phyloP scores from a whole-genome alignment of 2,113 vertebrate genomes.

The Apistogramma diplotaenia region DNA sequence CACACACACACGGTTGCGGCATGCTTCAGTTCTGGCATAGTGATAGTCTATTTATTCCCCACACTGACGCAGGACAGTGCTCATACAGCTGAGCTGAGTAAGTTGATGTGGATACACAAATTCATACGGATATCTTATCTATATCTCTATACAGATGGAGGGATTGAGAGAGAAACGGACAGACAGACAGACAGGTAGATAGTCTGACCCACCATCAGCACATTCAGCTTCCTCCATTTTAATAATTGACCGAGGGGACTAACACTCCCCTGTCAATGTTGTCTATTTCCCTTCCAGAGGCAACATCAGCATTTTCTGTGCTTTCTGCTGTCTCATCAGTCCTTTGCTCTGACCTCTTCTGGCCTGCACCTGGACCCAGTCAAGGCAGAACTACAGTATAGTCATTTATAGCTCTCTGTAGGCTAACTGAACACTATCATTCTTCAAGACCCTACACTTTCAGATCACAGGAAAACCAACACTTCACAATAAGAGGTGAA shows the following conservation, averaged over 20 bases:
- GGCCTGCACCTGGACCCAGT: conserved; percentile 28
- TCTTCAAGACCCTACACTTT: not conserved
- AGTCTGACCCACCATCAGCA: conserved; percentile 19
- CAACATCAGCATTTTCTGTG: conserved; percentile 65
- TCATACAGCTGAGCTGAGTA: conserved; percentile 9
- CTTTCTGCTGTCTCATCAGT: conserved; percentile 59
- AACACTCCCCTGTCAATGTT: conserved; percentile 54
- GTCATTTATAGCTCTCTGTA: not conserved
- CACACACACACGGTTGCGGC: conserved; percentile 25
- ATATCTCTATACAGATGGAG: not conserved
- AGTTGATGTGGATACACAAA: not conserved
- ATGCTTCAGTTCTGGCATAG: conserved; percentile 45
- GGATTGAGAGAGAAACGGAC: not conserved
- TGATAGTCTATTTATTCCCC: conserved; percentile 56
- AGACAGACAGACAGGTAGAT: conserved; percentile 1
- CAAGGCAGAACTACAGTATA: not conserved
- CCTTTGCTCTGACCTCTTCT: conserved; percentile 46
- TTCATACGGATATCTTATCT: not conserved
- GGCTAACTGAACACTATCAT: not conserved
- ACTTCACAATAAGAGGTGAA: not conserved
- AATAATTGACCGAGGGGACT: conserved; percentile 62
- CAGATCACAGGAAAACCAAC: not conserved
- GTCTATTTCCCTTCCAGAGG: conserved; percentile 53
- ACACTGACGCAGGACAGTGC: conserved; percentile 44
- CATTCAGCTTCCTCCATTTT: conserved; percentile 47